These are phyloP conservation scores for Cichladusa arquata DNA, from an alignment of 2,113 vertebrate species.

Conservation along the genomic window DNA sequence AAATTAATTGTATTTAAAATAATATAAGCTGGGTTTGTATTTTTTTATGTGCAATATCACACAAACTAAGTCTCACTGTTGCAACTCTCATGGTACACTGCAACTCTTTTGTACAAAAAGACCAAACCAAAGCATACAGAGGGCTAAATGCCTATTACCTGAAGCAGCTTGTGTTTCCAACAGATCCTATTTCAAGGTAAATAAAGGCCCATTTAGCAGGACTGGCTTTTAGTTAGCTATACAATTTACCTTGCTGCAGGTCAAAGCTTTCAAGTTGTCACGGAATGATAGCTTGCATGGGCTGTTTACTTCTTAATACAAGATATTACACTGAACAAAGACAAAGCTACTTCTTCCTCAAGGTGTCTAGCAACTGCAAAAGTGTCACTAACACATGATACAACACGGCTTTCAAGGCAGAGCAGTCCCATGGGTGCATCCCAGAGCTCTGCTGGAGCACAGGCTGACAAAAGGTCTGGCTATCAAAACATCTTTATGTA, in stretches of 20 bases:
- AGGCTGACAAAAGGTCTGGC: neutral
- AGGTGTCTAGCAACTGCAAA: neutral
- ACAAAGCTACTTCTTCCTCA: slow-evolving; percentile 1
- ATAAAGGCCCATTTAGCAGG: slow-evolving; percentile 47
- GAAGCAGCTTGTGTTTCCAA: slow-evolving; percentile 1
- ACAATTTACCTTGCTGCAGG: slow-evolving; percentile 28
- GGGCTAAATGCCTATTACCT: neutral
- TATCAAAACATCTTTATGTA: neutral
- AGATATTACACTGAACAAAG: neutral
- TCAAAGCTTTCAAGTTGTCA: slow-evolving; percentile 10
- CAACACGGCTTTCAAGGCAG: neutral
- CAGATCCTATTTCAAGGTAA: slow-evolving; percentile 35
- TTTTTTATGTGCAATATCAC: neutral
- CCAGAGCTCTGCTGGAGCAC: neutral
- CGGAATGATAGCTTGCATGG: neutral
- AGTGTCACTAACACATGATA: neutral
- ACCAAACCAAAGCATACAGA: neutral
- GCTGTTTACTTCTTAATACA: slow-evolving; percentile 24
- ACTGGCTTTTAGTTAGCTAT: neutral
- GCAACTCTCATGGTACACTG: neutral
- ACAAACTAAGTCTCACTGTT: neutral
- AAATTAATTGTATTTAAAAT: neutral
- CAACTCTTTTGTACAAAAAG: neutral
- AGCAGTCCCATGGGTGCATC: neutral
- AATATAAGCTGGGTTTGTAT: neutral